Evolutionary conservation across 2,113 vertebrate genomes (phyloP).

Genomic region (Takifugu flavidus): DNA sequence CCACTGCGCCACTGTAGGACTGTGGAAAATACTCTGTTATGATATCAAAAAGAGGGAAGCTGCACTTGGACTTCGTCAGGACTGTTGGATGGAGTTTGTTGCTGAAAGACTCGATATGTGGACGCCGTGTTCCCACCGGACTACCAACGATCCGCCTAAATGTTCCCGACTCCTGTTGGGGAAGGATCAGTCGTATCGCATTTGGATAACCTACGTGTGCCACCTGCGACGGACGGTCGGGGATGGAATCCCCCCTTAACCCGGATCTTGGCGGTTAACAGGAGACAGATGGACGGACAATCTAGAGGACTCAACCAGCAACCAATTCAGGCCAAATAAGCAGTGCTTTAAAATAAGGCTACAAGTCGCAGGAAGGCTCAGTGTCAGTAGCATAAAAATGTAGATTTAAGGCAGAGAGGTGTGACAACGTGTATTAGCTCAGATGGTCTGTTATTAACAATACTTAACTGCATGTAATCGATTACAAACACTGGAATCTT

Average conservation of each 20-base stretch:
- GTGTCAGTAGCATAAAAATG: constrained; percentile 6
- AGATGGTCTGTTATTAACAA: constrained; percentile 41
- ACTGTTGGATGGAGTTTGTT: constrained; percentile 11
- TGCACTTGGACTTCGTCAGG: constrained; percentile 29
- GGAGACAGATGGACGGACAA: constrained; percentile 1
- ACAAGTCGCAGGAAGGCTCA: constrained; percentile 2
- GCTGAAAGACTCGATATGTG: constrained; percentile 20
- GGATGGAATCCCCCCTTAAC: no score
- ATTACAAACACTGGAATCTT: constrained; percentile 72
- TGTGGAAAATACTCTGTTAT: constrained; percentile 43
- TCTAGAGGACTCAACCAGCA: constrained; percentile 23
- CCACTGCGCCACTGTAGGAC: constrained; percentile 37
- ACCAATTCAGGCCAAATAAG: background rate
- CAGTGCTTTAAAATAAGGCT: constrained; percentile 7
- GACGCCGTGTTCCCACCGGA: constrained; percentile 17
- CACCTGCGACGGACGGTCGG: no score
- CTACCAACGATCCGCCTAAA: background rate
- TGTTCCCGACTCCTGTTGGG: constrained; percentile 11
- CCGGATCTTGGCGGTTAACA: no score
- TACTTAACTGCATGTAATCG: constrained; percentile 66
- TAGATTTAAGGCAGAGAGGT: background rate
- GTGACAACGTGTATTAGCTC: constrained; percentile 40
- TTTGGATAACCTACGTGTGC: constrained; percentile 17
- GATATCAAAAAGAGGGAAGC: constrained; percentile 50
- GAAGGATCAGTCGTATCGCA: constrained; percentile 16